Evolutionary conservation across 2,888 invertebrate genomes (phyloP).

Genomic region (Acrobasis suavella): DNA sequence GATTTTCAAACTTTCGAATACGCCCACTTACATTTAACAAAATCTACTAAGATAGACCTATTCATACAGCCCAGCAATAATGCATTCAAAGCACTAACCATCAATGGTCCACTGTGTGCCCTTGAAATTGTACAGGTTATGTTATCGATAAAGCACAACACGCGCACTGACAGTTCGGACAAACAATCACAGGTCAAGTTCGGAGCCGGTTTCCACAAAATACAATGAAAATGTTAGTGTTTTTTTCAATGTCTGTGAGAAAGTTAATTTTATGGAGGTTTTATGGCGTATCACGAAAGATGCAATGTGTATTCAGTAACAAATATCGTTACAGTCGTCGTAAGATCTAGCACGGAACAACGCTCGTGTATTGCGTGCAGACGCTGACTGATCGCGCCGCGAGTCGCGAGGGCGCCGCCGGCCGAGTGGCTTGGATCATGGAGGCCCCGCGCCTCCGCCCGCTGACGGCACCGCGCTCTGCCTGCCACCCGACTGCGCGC

Average conservation of each 20-base stretch:
- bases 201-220: conserved; percentile 56
- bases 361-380: conserved; percentile 57
- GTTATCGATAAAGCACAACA: conserved; percentile 81
- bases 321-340: conserved; percentile 57
- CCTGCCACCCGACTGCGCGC: conserved; percentile 64
- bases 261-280: conserved; percentile 40
- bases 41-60: conserved; percentile 58
- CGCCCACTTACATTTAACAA: conserved; percentile 74
- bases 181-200: conserved; percentile 78
- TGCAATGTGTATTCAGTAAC: conserved; percentile 58
- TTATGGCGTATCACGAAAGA: conserved; percentile 46
- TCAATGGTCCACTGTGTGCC: conserved; percentile 64
- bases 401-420: conserved; percentile 60
- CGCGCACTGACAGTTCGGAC: conserved; percentile 77
- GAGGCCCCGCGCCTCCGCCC: conserved; percentile 61
- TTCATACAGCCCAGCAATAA: conserved; percentile 58
- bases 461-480: conserved; percentile 46
- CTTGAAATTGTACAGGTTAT: conserved; percentile 81
- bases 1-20: conserved; percentile 82
- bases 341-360: conserved; percentile 47
- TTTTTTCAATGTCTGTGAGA: conserved; percentile 48
- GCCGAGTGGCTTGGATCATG: conserved; percentile 44
- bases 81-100: conserved; percentile 64
- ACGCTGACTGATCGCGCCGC: conserved; percentile 67
- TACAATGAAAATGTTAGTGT: conserved; percentile 45